Percentiles rank a stretch among this genome's conserved stretches.
These are phyloP conservation scores for Clupea harengus DNA, from an alignment of 2,113 vertebrate genomes.

Conservation along the genomic window DNA sequence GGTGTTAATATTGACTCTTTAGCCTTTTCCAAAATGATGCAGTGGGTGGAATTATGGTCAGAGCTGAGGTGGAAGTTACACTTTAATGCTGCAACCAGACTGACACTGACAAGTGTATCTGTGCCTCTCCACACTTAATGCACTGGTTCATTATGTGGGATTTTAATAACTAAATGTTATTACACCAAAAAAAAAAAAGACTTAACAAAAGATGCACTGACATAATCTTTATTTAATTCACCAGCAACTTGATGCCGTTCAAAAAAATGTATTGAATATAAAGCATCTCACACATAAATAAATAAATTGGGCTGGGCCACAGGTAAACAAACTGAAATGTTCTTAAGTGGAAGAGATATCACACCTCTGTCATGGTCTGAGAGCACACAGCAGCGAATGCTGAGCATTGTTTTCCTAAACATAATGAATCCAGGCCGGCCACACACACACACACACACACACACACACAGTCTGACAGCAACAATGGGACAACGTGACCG, in stretches of 20 bases:
- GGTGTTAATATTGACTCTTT: no score
- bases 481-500: neutral
- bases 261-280: neutral
- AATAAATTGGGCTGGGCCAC: neutral
- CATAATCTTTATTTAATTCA: neutral
- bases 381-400: neutral
- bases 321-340: neutral
- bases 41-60: no score
- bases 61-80: no score
- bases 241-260: neutral
- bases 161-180: neutral
- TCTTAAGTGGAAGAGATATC: neutral
- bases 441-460: neutral
- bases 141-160: neutral
- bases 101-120: neutral
- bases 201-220: neutral
- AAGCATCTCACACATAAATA: neutral
- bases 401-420: neutral
- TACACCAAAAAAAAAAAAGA: neutral
- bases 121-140: neutral
- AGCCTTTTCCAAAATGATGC: no score
- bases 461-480: neutral
- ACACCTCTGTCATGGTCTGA: neutral
- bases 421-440: neutral
- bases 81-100: neutral